A percentile compares a stretch with the other conserved stretches of the same genome.
phyloP scores from a whole-genome alignment of 2,797 vertebrate genomes.

The Spinibarbus caldwelli region DNA sequence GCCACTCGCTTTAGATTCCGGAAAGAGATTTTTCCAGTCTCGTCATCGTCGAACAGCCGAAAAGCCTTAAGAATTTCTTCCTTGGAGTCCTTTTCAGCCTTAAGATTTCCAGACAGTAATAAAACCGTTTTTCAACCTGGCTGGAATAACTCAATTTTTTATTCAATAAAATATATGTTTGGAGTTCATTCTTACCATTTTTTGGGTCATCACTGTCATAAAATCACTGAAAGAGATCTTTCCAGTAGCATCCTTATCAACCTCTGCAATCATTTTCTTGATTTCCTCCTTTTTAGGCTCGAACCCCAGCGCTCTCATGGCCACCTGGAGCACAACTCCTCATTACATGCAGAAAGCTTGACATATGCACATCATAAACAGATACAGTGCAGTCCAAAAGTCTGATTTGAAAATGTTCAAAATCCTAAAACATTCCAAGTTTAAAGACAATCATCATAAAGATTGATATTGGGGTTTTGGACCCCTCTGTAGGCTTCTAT shows the following conservation, averaged over 20 bases:
- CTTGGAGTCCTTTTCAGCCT: conserved; percentile 96
- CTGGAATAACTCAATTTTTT: not conserved
- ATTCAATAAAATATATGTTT: not conserved
- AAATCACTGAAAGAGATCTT: conserved; percentile 92
- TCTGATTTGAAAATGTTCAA: fast-evolving
- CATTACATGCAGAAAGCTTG: no score
- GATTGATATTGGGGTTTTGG: not conserved
- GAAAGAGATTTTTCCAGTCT: conserved; percentile 95
- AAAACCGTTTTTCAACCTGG: not conserved
- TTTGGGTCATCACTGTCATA: conserved; percentile 89
- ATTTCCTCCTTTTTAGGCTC: conserved; percentile 98
- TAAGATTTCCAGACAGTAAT: not conserved
- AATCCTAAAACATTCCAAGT: not conserved
- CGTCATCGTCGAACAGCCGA: conserved; percentile 92
- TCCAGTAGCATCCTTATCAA: conserved; percentile 91
- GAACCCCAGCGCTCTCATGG: conserved; percentile 94
- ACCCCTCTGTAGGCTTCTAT: not conserved
- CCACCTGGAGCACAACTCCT: conserved; percentile 79
- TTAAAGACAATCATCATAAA: not conserved
- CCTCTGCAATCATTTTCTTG: conserved; percentile 91
- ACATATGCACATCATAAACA: not conserved
- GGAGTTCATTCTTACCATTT: conserved; percentile 83
- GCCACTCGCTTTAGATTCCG: conserved; percentile 92
- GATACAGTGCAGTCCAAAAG: not conserved
- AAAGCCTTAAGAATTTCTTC: conserved; percentile 98